Evolutionary conservation across 2,113 vertebrate species (phyloP).

Genomic region (Amphilophus citrinellus): DNA sequence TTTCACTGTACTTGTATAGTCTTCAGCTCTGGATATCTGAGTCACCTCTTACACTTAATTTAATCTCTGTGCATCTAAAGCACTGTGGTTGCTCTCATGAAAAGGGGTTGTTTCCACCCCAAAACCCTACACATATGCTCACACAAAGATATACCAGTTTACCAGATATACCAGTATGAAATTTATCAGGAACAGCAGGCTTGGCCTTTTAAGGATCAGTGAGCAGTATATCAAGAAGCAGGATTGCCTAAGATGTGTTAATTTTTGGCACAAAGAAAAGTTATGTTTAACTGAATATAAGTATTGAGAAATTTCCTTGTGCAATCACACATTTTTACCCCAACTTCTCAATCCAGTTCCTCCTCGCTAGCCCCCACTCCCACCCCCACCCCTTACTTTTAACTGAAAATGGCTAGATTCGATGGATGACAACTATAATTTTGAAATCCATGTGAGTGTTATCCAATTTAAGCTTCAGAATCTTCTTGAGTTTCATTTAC

Average conservation of each 20-base stretch:
- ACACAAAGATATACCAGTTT: not conserved
- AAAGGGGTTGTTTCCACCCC: too few species aligned
- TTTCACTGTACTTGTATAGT: too few species aligned
- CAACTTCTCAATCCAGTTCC: not conserved
- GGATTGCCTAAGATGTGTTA: not conserved
- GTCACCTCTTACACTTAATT: too few species aligned
- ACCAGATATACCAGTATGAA: not conserved
- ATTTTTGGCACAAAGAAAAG: conserved; percentile 11
- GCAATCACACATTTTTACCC: not conserved
- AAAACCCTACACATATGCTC: not conserved
- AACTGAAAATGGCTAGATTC: not conserved
- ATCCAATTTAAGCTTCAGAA: too few species aligned
- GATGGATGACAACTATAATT: not conserved
- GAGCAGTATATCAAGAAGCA: not conserved
- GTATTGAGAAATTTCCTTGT: not conserved
- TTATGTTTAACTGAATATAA: conserved; percentile 19
- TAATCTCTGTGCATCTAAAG: too few species aligned
- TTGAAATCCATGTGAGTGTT: too few species aligned
- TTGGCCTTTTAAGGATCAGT: not conserved
- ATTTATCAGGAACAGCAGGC: not conserved
- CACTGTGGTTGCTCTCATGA: too few species aligned
- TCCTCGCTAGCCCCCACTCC: not conserved
- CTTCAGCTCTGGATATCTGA: too few species aligned
- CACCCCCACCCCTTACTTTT: not conserved
- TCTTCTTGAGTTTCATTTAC: too few species aligned